Conservation (phyloP, 2,888 invertebrate species). For the Phortica magna region DNA sequence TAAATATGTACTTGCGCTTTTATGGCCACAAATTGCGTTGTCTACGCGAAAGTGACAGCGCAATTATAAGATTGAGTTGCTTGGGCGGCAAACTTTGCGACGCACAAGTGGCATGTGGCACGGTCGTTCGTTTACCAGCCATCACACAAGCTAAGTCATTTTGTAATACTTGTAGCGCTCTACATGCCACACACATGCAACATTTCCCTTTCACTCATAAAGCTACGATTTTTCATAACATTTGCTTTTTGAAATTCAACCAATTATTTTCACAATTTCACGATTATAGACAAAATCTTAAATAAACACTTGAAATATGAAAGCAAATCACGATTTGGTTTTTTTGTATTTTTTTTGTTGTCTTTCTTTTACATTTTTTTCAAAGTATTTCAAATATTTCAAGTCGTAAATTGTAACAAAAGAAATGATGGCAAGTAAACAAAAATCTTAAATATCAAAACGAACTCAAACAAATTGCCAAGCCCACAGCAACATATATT, state of each 20-base stretch:
- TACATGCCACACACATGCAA: constrained; percentile 4
- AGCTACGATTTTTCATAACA: neutral
- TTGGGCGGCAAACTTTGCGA: constrained; percentile 1
- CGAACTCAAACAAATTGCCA: constrained; percentile 20
- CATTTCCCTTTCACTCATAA: constrained; percentile 4
- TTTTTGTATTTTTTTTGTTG: too few relatives aligned
- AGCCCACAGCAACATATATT: constrained; percentile 5
- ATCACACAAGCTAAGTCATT: too few relatives aligned
- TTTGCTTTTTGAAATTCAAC: neutral
- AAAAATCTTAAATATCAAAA: constrained; percentile 8
- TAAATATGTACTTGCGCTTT: constrained; percentile 57
- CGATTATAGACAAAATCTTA: constrained; percentile 17
- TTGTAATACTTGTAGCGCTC: too few relatives aligned
- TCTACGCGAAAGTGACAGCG: constrained; percentile 70
- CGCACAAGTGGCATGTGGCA: neutral
- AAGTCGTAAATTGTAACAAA: neutral
- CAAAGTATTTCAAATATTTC: neutral
- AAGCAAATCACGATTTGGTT: constrained; percentile 5
- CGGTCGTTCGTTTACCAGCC: neutral
- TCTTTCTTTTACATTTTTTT: neutral
- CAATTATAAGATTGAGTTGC: constrained; percentile 60
- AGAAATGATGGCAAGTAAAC: neutral
- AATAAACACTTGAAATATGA: constrained; percentile 18
- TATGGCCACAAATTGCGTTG: constrained; percentile 72
- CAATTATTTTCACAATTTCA: constrained; percentile 40